phyloP scores from a whole-genome alignment of 2,797 vertebrate species.

The Manis javanica region DNA sequence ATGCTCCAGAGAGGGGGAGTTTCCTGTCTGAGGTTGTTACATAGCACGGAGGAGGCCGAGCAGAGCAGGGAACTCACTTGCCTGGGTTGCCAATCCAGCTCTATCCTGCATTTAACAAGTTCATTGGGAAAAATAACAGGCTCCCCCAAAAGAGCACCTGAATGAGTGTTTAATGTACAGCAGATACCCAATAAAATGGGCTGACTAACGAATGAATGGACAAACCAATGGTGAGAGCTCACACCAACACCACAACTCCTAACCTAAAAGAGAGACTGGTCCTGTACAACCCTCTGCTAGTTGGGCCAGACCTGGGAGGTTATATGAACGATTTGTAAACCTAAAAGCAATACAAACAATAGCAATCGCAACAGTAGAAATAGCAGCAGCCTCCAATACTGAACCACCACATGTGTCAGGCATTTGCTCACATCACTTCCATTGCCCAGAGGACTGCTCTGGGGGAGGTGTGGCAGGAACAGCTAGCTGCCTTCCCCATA shows the following conservation, averaged over 20 bases:
- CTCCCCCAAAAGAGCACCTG: neutral
- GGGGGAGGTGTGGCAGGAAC: neutral
- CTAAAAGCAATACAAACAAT: neutral
- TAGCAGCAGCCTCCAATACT: neutral
- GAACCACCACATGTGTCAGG: accelerated
- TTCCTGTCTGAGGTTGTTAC: neutral
- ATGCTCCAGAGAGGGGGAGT: neutral
- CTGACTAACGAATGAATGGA: neutral
- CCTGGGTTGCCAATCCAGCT: neutral
- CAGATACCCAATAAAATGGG: too few relatives aligned
- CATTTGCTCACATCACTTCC: neutral
- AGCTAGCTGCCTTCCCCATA: neutral
- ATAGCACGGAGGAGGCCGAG: neutral
- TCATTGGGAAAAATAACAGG: neutral
- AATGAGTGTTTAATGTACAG: neutral
- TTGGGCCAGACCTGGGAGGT: neutral
- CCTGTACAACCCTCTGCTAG: neutral
- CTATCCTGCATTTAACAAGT: neutral
- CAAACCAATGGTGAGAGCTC: neutral
- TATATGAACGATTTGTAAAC: neutral
- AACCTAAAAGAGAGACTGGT: neutral
- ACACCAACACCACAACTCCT: neutral
- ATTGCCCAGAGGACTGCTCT: neutral
- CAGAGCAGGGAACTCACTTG: neutral
- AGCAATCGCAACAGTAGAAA: accelerated